Evolutionary conservation across 2,888 invertebrate species (phyloP).

Genomic region (Drosophila siamana): DNA sequence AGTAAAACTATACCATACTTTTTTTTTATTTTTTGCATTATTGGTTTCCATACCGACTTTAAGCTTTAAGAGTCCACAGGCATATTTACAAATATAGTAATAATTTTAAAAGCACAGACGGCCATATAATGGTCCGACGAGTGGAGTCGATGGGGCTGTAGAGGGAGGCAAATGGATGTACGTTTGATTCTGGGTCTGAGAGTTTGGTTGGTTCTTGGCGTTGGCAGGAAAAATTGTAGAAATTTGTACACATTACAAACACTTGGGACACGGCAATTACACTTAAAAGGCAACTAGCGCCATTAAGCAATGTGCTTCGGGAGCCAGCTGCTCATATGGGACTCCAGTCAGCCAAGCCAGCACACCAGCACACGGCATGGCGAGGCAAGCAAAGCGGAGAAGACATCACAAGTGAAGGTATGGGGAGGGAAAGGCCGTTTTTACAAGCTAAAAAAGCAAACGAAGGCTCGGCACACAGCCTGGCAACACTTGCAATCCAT

Average conservation of each 20-base stretch:
- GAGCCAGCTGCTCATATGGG: slow-evolving; percentile 67
- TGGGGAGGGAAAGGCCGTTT: slow-evolving; percentile 27
- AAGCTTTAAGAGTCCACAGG: slow-evolving; percentile 38
- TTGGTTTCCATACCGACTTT: slow-evolving; percentile 16
- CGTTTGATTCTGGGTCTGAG: slow-evolving; percentile 9
- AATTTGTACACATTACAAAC: slow-evolving; percentile 74
- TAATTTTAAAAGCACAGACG: slow-evolving; percentile 78
- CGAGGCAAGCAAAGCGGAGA: background rate
- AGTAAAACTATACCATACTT: slow-evolving; percentile 66
- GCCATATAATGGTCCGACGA: slow-evolving; percentile 19
- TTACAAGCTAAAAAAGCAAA: slow-evolving; percentile 62
- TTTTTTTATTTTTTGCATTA: background rate
- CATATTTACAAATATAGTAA: slow-evolving; percentile 70
- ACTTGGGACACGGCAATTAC: slow-evolving; percentile 80
- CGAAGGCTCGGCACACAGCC: slow-evolving; percentile 29
- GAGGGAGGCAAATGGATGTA: background rate
- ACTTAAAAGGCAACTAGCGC: slow-evolving; percentile 78
- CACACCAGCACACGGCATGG: background rate
- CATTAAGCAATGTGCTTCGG: slow-evolving; percentile 68
- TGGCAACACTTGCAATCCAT: slow-evolving; percentile 78
- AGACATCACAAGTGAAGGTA: background rate
- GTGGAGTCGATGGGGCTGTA: too few relatives aligned
- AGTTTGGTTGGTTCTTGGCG: slow-evolving; percentile 20
- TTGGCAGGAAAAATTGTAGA: slow-evolving; percentile 59
- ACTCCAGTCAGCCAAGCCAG: slow-evolving; percentile 27